Evolutionary conservation across 1,140 invertebrate genomes (phyloP).

Genomic region (Nylanderia fulva): DNA sequence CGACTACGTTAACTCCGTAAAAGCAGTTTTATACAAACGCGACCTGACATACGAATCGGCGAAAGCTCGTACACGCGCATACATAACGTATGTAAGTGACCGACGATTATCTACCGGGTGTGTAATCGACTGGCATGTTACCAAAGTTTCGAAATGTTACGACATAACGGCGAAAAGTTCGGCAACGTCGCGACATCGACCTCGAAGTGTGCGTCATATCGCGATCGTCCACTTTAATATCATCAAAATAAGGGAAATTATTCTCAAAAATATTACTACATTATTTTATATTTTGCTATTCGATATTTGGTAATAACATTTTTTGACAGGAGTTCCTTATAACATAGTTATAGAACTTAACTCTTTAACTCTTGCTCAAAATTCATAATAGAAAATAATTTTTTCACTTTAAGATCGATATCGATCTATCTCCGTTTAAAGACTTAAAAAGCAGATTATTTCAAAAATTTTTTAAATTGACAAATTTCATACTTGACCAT

Average conservation of each 20-base stretch:
- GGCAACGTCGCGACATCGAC: constrained; percentile 2
- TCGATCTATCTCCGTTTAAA: no score
- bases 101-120: constrained; percentile 12
- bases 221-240: background rate
- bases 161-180: constrained; percentile 18
- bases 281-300: background rate
- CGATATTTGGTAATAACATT: background rate
- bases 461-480: no score
- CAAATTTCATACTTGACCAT: no score
- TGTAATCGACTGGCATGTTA: constrained; percentile 31
- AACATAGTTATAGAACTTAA: no score
- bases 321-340: background rate
- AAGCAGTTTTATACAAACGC: background rate
- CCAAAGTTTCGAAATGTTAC: constrained; percentile 54
- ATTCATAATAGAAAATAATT: no score
- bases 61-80: constrained; percentile 6
- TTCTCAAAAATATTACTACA: background rate
- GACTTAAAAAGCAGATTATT: no score
- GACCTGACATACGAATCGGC: constrained; percentile 42
- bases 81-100: background rate
- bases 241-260: background rate
- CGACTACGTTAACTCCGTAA: constrained; percentile 1
- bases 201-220: background rate
- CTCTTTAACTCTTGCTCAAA: no score
- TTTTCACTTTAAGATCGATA: no score